Conservation (phyloP, 2,797 vertebrate genomes). For the Coluber constrictor region DNA sequence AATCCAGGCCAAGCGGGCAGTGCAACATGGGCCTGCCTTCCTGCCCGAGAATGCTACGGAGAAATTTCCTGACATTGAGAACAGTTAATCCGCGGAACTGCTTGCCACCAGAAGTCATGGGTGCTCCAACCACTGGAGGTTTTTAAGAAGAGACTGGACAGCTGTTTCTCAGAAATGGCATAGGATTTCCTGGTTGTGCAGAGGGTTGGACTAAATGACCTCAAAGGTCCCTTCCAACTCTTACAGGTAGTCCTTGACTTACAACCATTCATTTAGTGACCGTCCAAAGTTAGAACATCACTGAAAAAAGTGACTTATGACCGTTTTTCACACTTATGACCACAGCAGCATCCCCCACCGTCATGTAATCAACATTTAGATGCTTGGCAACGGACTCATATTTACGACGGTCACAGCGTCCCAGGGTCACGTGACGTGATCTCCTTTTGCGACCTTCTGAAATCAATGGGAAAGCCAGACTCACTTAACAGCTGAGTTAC, state of each 20-base stretch:
- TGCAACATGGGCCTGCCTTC: background rate
- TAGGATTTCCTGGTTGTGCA: background rate
- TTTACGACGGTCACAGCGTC: background rate
- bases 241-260: too few species aligned
- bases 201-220: background rate
- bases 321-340: background rate
- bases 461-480: background rate
- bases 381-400: background rate
- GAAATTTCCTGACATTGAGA: background rate
- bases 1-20: background rate
- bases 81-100: background rate
- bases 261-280: background rate
- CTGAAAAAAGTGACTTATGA: background rate
- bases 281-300: background rate
- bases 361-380: background rate
- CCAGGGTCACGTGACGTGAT: background rate
- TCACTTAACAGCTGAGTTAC: background rate
- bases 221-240: background rate
- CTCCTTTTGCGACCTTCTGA: background rate
- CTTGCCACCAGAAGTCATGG: background rate
- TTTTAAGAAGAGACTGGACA: background rate
- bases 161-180: background rate
- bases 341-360: too few species aligned
- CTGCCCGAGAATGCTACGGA: background rate
- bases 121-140: background rate